Conservation (phyloP, 2,113 vertebrate genomes). For the Alaudala cheleensis region DNA sequence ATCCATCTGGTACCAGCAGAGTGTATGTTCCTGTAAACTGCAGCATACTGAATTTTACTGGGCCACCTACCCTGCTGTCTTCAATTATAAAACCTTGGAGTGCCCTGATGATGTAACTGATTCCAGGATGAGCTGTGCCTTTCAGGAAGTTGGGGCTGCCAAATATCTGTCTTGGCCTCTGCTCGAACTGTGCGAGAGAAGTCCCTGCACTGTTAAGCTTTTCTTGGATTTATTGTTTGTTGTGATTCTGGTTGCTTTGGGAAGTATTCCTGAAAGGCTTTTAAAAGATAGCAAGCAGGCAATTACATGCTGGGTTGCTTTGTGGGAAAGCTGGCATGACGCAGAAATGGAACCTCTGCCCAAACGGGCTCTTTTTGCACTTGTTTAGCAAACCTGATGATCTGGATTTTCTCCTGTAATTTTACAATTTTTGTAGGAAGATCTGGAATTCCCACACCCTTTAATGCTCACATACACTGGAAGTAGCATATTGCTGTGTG, state of each 20-base stretch:
- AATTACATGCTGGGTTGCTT: background rate
- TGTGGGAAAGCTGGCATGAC: background rate
- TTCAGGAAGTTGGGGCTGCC: conserved; percentile 39
- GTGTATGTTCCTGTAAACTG: conserved; percentile 12
- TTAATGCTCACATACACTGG: background rate
- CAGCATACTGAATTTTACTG: conserved; percentile 8
- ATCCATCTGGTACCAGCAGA: conserved; percentile 21
- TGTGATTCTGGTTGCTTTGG: conserved; percentile 24
- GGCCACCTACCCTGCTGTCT: conserved; percentile 30
- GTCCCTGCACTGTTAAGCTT: background rate
- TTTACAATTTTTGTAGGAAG: background rate
- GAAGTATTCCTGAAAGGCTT: conserved; percentile 10
- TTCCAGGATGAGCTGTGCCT: conserved; percentile 28
- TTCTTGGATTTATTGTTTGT: conserved; percentile 13
- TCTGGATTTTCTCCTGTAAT: background rate
- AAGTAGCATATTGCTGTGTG: background rate
- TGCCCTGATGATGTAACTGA: background rate
- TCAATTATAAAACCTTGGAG: background rate
- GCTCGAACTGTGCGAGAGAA: background rate
- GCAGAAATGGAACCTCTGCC: background rate
- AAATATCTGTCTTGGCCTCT: conserved; percentile 33
- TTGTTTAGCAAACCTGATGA: accelerated
- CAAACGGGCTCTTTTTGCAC: background rate
- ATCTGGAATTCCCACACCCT: background rate
- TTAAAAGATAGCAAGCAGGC: conserved; percentile 22